Conservation (phyloP, 2,888 invertebrate genomes). For the Hypsopygia costalis region DNA sequence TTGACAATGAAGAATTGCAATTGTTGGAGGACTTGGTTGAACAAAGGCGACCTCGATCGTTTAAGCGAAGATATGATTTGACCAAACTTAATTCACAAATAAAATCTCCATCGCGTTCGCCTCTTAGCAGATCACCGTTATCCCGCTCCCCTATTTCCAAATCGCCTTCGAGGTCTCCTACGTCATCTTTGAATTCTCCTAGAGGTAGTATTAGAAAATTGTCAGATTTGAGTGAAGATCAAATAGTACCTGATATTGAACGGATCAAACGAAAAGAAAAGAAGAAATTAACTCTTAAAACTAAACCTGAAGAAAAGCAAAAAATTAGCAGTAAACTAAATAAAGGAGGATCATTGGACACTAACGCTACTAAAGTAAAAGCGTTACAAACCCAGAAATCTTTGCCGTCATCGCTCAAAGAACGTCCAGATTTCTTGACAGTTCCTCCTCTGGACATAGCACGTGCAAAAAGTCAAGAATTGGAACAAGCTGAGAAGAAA, state of each 20-base stretch:
- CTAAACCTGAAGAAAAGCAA: constrained; percentile 69
- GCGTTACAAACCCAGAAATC: constrained; percentile 77
- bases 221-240: constrained; percentile 74
- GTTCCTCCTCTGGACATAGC: constrained; percentile 79
- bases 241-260: constrained; percentile 74
- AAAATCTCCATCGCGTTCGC: constrained; percentile 68
- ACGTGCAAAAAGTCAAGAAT: constrained; percentile 82
- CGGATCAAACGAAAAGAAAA: constrained; percentile 73
- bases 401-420: constrained; percentile 74
- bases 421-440: constrained; percentile 73
- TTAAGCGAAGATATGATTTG: constrained; percentile 69
- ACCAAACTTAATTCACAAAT: constrained; percentile 60
- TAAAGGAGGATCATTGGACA: constrained; percentile 73
- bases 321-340: constrained; percentile 62
- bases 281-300: constrained; percentile 66
- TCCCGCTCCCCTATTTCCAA: constrained; percentile 74
- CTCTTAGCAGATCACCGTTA: constrained; percentile 65
- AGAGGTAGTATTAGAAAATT: constrained; percentile 74
- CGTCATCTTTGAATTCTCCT: constrained; percentile 75
- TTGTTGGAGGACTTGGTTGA: constrained; percentile 77
- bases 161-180: constrained; percentile 74
- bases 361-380: constrained; percentile 68
- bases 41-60: constrained; percentile 71
- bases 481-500: constrained; percentile 69
- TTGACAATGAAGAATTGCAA: constrained; percentile 80